Conservation (phyloP, 2,113 vertebrate genomes). For the Elephantulus edwardii region DNA sequence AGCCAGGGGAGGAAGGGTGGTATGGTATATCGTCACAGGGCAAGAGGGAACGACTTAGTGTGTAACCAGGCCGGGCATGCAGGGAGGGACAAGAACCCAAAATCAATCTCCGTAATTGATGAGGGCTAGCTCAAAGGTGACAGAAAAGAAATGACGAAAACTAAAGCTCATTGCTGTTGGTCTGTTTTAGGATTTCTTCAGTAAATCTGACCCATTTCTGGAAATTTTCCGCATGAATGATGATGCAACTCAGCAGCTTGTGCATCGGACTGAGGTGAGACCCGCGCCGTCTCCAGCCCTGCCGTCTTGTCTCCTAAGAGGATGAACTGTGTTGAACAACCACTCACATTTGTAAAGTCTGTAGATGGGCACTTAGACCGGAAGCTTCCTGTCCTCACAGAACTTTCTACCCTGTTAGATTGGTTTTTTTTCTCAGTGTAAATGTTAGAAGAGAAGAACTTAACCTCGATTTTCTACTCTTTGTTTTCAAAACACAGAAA, state of each 20-base stretch:
- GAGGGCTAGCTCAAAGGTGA: background rate
- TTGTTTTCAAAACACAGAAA: background rate
- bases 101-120: background rate
- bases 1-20: background rate
- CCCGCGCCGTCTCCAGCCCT: background rate
- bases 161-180: conserved; percentile 52
- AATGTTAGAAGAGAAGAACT: background rate
- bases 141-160: background rate
- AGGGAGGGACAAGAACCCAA: background rate
- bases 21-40: no score
- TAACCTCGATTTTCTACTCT: background rate
- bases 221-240: conserved; percentile 98
- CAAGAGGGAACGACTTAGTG: background rate
- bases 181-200: conserved; percentile 96
- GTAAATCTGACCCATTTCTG: conserved; percentile 97
- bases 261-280: conserved; percentile 97
- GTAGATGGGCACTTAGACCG: background rate
- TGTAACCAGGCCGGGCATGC: background rate
- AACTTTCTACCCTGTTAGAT: background rate
- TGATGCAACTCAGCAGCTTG: conserved; percentile 95
- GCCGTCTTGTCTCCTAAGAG: background rate
- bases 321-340: background rate
- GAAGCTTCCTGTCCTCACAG: background rate
- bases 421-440: background rate
- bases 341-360: background rate